A percentile compares a stretch with the other conserved stretches of the same genome.
phyloP scores from a whole-genome alignment of 2,797 vertebrate species.

The Morus bassanus region DNA sequence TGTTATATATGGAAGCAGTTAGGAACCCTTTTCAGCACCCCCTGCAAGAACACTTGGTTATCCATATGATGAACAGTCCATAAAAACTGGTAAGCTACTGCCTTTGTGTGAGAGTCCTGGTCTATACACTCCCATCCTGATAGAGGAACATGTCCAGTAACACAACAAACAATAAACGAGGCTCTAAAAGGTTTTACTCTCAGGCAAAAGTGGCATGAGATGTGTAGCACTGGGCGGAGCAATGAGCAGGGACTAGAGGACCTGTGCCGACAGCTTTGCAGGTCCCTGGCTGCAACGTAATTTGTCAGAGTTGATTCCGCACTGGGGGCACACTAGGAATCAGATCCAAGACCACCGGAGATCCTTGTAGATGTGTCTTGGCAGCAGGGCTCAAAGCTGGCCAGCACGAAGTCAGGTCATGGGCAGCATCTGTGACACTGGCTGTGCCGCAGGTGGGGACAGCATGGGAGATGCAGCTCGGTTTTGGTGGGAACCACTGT shows the following conservation, averaged over 20 bases:
- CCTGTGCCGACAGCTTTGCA: neutral
- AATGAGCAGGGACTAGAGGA: neutral
- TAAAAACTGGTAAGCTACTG: neutral
- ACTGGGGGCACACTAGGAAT: neutral
- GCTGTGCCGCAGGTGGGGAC: neutral
- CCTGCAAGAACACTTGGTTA: neutral
- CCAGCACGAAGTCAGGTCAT: no score
- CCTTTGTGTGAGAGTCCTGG: neutral
- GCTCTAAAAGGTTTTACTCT: neutral
- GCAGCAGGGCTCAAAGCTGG: neutral
- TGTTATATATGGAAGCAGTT: neutral
- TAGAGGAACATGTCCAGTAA: neutral
- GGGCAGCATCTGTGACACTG: neutral
- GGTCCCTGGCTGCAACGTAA: neutral
- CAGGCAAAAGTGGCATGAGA: neutral
- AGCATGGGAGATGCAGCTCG: neutral
- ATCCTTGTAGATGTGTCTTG: no score
- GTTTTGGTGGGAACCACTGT: neutral
- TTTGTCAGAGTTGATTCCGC: fast-evolving
- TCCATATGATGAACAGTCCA: no score
- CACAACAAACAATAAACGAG: no score
- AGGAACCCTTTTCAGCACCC: neutral
- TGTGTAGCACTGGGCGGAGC: neutral
- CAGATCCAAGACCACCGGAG: neutral
- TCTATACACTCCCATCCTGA: no score